Conservation (phyloP, 2,888 invertebrate species). For the Crossocerus cetratus region DNA sequence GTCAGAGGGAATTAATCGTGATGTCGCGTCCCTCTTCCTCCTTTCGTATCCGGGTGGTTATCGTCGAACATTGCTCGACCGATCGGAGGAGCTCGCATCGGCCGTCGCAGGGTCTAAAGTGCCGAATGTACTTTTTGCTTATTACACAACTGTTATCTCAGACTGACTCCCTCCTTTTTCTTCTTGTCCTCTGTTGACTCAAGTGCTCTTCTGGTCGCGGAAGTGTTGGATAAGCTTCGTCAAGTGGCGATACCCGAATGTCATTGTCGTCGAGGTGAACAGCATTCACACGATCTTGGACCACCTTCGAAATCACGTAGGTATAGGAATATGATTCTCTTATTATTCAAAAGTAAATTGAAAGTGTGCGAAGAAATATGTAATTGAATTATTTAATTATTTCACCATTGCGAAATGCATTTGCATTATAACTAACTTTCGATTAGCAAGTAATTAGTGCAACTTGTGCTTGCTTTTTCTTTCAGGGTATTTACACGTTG, state of each 20-base stretch:
- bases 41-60: constrained; percentile 20
- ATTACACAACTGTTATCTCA: too few relatives aligned
- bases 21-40: not conserved
- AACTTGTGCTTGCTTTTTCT: constrained; percentile 3
- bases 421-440: too few relatives aligned
- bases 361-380: too few relatives aligned
- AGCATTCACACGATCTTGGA: constrained; percentile 69
- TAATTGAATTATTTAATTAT: too few relatives aligned
- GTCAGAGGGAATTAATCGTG: not conserved
- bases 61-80: constrained; percentile 16
- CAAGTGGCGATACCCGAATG: constrained; percentile 71
- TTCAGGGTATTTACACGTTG: constrained; percentile 71
- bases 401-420: too few relatives aligned
- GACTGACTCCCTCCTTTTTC: not conserved
- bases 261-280: constrained; percentile 67
- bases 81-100: constrained; percentile 13
- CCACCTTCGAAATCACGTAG: constrained; percentile 72
- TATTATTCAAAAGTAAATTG: not conserved
- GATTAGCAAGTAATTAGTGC: too few relatives aligned
- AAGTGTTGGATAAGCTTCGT: constrained; percentile 68
- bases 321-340: constrained; percentile 22
- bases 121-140: too few relatives aligned
- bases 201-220: constrained; percentile 69
- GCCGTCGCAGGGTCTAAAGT: not conserved
- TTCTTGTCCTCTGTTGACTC: constrained; percentile 24